Evolutionary conservation across 2,888 invertebrate species (phyloP), one percentile per base, ranked within the genome.

Genomic region (Agrochola litura): DNA sequence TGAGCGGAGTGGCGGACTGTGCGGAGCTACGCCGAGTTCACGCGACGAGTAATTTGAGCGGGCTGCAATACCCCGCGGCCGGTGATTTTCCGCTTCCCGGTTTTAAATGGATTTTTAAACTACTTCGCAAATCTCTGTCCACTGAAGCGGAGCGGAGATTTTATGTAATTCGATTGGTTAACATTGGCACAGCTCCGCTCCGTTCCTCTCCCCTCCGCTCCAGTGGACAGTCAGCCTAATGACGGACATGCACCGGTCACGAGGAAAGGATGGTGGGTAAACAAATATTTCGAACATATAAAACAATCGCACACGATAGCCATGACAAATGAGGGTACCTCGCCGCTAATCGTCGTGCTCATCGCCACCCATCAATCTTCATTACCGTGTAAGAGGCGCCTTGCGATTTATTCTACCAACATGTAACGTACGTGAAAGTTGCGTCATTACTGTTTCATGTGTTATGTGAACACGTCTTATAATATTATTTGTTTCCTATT

Each of bases 331-430:
- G 90, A 89, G 83, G 89, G 89, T 89, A 89, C 90, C 89, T 85
- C 84, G 89, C 74, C 87, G 88, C 90, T 93, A 93, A 94, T 93
- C 92, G 92, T 88, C 85, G 88, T 90, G 90, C 90, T 92, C 91
- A 94, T 93, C 92, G 88, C 86, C 86, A 88, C 81, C 91, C 93
- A 96, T 96, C 94, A 95, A 96, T 96, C 96, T 95, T 95, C 96
- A 96, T 96, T 96, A 95, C 92, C 90, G 89, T 92, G 92, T 94
- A 94, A 94, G 92, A 91, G 93, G 91, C 92, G 93, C 92, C 92
- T 92, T 90, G 93, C 93, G 92, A 95, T 94, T 94, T 92, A 94
- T 94, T 95, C 94, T 92, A 93, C 93, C 91, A 93, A 91, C 88
- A 88, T 90, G 88, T 89, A 90, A 90, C 89, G 89, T 91, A 92